Percentiles rank a stretch among this genome's conserved stretches.
These are phyloP conservation scores for Sebastes hubbsi DNA, from an alignment of 2,797 vertebrate species.

Conservation along the genomic window DNA sequence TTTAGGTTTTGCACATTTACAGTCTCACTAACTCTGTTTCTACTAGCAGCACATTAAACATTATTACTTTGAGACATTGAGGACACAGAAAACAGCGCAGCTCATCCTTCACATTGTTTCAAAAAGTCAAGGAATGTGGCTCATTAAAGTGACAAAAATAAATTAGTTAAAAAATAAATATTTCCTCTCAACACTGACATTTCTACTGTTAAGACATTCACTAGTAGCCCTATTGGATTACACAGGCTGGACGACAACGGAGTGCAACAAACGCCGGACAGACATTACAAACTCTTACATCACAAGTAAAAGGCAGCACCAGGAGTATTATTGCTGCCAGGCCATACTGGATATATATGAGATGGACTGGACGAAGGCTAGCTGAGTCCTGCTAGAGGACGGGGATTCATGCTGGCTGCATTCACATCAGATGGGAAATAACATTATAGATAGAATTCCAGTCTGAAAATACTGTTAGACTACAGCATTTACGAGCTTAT, in stretches of 20 bases:
- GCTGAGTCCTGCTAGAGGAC: constrained; percentile 10
- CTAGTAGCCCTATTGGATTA: constrained; percentile 9
- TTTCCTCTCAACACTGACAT: constrained; percentile 49
- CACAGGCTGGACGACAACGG: constrained; percentile 15
- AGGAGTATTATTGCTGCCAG: constrained; percentile 60
- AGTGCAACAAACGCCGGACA: constrained; percentile 35
- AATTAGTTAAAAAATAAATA: constrained; percentile 78
- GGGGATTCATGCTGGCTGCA: constrained; percentile 13
- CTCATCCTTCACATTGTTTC: constrained; percentile 15
- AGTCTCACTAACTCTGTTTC: constrained; percentile 29
- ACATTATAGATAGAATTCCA: background rate
- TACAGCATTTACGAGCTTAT: background rate
- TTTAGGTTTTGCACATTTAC: background rate
- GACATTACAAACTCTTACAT: constrained; percentile 4
- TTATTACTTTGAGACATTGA: constrained; percentile 30
- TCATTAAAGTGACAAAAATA: constrained; percentile 80
- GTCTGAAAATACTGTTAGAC: background rate
- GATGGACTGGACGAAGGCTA: constrained; percentile 13
- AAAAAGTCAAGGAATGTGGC: constrained; percentile 54
- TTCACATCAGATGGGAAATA: constrained; percentile 22
- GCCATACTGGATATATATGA: constrained; percentile 10
- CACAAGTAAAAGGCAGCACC: constrained; percentile 41
- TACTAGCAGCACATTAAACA: constrained; percentile 49
- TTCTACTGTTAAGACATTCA: constrained; percentile 39
- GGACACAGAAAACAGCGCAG: constrained; percentile 14